These are phyloP conservation scores for Drosophila sulfurigaster DNA, from an alignment of 1,140 invertebrate species.

Conservation along the genomic window DNA sequence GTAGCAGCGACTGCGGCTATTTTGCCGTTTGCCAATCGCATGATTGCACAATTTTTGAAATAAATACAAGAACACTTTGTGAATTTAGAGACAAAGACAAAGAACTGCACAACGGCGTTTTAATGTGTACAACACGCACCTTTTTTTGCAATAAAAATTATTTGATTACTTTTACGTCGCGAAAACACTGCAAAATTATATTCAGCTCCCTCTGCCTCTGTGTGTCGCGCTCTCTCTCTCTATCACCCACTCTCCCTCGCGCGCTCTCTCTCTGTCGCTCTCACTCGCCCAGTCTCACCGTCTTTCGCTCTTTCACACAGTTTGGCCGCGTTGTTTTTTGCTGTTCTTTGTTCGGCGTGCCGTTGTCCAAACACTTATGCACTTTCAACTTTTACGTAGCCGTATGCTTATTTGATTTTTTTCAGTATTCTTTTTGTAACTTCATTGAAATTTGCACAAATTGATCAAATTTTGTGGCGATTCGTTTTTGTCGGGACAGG, in stretches of 20 bases:
- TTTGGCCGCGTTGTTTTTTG: slow-evolving; percentile 39
- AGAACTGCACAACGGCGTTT: slow-evolving; percentile 40
- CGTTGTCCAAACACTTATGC: not conserved
- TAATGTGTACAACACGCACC: slow-evolving; percentile 57
- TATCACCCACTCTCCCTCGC: slow-evolving; percentile 30
- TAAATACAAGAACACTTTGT: slow-evolving; percentile 5
- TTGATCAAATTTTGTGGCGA: slow-evolving; percentile 8
- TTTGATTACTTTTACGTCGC: slow-evolving; percentile 72
- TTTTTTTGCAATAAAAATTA: slow-evolving; percentile 55
- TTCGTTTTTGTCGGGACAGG: slow-evolving; percentile 20
- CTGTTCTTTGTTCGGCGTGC: slow-evolving; percentile 17
- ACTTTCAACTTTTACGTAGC: slow-evolving; percentile 18
- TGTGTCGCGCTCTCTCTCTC: slow-evolving; percentile 60
- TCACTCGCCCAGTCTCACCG: slow-evolving; percentile 40
- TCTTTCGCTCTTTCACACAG: slow-evolving; percentile 32
- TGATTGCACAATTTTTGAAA: slow-evolving; percentile 63
- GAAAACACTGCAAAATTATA: slow-evolving; percentile 75
- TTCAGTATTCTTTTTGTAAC: not conserved
- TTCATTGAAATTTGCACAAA: slow-evolving; percentile 33
- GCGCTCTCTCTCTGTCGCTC: slow-evolving; percentile 39
- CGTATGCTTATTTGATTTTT: not conserved
- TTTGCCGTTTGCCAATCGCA: slow-evolving; percentile 27
- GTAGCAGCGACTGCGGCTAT: not conserved
- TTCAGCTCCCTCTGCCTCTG: slow-evolving; percentile 40
- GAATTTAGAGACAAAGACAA: slow-evolving; percentile 19